These are phyloP conservation scores for Pseudochaenichthys georgianus DNA, from an alignment of 2,797 vertebrate genomes.

Conservation along the genomic window DNA sequence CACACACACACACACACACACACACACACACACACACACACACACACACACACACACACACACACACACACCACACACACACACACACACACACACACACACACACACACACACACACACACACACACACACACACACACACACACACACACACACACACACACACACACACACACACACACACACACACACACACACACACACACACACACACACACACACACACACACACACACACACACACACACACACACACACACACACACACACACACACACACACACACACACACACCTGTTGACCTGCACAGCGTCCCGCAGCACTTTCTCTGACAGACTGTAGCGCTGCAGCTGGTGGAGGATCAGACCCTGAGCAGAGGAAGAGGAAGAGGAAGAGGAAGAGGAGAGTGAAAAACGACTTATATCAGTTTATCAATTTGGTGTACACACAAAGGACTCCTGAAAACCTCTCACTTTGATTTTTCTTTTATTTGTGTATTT, in stretches of 20 bases:
- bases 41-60: no score
- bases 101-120: no score
- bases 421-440: no score
- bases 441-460: background rate
- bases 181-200: no score
- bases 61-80: no score
- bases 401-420: background rate
- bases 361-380: slow-evolving; percentile 89
- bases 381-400: background rate
- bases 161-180: no score
- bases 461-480: background rate
- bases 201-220: slow-evolving; percentile 7
- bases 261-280: background rate
- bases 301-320: slow-evolving; percentile 96
- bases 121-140: no score
- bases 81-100: no score
- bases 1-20: no score
- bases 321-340: slow-evolving; percentile 95
- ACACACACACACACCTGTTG: slow-evolving; percentile 80
- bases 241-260: background rate
- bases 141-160: no score
- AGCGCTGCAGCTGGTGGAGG: slow-evolving; percentile 95
- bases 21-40: no score
- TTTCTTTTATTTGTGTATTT: background rate
- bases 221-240: background rate